phyloP scores from a whole-genome alignment of 1,140 invertebrate genomes.

The Drosophila miranda region DNA sequence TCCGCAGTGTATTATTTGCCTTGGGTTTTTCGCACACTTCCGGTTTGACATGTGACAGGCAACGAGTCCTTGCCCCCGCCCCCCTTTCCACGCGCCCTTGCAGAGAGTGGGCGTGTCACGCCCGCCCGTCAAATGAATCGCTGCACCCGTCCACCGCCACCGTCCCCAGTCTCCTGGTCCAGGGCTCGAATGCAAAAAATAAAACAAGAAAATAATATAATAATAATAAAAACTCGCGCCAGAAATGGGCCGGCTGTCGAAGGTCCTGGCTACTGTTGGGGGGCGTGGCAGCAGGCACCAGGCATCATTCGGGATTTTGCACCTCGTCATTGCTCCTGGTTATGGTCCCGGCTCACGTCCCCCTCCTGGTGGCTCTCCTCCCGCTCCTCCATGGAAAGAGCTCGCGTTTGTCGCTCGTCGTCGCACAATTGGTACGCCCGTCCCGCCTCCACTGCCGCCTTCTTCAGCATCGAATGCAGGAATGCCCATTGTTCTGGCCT shows the following conservation, averaged over 20 bases:
- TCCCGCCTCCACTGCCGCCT: conserved; percentile 65
- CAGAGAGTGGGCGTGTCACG: conserved; percentile 57
- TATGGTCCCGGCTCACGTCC: conserved; percentile 7
- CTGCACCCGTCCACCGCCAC: conserved; percentile 30
- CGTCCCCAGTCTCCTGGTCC: conserved; percentile 5
- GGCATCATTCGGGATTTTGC: conserved; percentile 58
- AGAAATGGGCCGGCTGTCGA: conserved; percentile 71
- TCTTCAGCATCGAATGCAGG: neutral
- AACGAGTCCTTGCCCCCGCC: conserved; percentile 47
- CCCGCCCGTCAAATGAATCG: conserved; percentile 76
- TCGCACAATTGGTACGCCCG: conserved; percentile 56
- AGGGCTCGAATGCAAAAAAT: conserved; percentile 28
- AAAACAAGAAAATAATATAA: conserved; percentile 19
- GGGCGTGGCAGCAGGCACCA: conserved; percentile 50
- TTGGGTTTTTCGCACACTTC: conserved; percentile 72
- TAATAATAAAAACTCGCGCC: conserved; percentile 56
- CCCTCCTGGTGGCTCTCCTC: conserved; percentile 2
- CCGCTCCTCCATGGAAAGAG: conserved; percentile 26
- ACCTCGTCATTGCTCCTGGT: conserved; percentile 44
- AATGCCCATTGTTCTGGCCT: too few relatives aligned
- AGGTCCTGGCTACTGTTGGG: conserved; percentile 34
- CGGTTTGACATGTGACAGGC: conserved; percentile 81
- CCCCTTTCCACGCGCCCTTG: conserved; percentile 2
- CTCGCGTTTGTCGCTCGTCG: conserved; percentile 55
- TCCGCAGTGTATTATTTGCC: conserved; percentile 35